These are phyloP conservation scores for Ectropis crepuscularia DNA, from an alignment of 2,888 invertebrate genomes.

Conservation along the genomic window DNA sequence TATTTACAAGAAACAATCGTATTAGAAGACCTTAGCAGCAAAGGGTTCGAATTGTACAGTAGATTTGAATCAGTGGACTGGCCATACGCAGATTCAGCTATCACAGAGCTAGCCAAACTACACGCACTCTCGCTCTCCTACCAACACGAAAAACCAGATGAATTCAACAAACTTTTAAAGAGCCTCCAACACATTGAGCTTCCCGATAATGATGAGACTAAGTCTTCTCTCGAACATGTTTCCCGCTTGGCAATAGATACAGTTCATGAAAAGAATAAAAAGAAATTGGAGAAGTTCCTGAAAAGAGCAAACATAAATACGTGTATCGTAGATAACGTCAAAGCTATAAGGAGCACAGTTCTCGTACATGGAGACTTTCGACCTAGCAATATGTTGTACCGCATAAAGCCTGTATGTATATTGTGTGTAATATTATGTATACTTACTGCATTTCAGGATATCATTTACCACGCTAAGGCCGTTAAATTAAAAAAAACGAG, in stretches of 20 bases:
- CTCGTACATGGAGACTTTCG: constrained; percentile 6
- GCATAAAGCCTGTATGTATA: too few species aligned
- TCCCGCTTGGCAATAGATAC: not conserved
- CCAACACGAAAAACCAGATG: not conserved
- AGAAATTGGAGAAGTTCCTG: not conserved
- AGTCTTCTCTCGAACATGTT: not conserved
- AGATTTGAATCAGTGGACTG: constrained; percentile 9
- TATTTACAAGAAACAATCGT: constrained; percentile 1
- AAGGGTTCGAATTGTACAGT: not conserved
- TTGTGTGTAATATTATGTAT: too few species aligned
- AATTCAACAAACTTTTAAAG: not conserved
- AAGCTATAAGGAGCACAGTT: not conserved
- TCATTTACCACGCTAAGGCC: too few species aligned
- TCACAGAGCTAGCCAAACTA: constrained; percentile 13
- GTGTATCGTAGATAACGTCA: not conserved
- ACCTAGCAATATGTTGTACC: not conserved
- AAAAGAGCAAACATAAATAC: not conserved
- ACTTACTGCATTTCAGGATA: too few species aligned
- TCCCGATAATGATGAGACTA: not conserved
- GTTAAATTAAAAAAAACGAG: too few species aligned
- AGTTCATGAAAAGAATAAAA: constrained; percentile 4
- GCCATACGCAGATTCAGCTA: constrained; percentile 5
- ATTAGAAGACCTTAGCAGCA: not conserved
- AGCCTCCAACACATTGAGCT: not conserved
- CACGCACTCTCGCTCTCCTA: constrained; percentile 11